Percentiles rank a stretch among this genome's conserved stretches.
phyloP scores from a whole-genome alignment of 2,888 invertebrate genomes.

The Cosmia trapezina region DNA sequence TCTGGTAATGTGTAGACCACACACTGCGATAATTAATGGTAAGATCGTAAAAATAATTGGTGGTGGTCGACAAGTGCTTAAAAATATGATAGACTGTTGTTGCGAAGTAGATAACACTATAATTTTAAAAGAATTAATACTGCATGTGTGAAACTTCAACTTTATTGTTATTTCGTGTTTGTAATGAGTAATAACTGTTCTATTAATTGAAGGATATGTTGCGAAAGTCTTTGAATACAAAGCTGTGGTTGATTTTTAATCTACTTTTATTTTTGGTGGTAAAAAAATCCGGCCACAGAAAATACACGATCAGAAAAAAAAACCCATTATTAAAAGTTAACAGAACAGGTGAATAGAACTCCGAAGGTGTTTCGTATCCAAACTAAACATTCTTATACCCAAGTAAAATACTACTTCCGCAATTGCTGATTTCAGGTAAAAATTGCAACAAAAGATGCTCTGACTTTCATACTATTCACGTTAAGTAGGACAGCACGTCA shows the following conservation, averaged over 20 bases:
- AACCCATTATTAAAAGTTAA: not conserved
- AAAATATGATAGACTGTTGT: constrained; percentile 44
- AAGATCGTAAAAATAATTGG: constrained; percentile 54
- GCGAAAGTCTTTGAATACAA: not conserved
- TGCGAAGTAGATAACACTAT: constrained; percentile 30
- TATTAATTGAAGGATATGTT: constrained; percentile 29
- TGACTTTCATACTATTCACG: constrained; percentile 9
- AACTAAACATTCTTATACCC: not conserved
- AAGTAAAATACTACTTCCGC: not conserved
- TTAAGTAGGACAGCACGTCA: constrained; percentile 29
- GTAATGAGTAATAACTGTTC: constrained; percentile 7
- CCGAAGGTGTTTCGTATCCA: not conserved
- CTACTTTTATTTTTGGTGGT: not conserved
- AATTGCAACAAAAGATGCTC: constrained; percentile 3
- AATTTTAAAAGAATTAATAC: constrained; percentile 34
- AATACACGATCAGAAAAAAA: not conserved
- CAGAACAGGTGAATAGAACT: too few relatives aligned
- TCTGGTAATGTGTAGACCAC: constrained; percentile 56
- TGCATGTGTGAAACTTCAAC: constrained; percentile 28
- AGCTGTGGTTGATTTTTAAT: not conserved
- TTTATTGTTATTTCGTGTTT: constrained; percentile 48
- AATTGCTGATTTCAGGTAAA: constrained; percentile 2
- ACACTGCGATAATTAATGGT: constrained; percentile 59
- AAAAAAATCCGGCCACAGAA: not conserved
- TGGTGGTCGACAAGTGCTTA: constrained; percentile 49